Conservation (phyloP, 2,113 vertebrate species). For the Anhinga rufa region DNA sequence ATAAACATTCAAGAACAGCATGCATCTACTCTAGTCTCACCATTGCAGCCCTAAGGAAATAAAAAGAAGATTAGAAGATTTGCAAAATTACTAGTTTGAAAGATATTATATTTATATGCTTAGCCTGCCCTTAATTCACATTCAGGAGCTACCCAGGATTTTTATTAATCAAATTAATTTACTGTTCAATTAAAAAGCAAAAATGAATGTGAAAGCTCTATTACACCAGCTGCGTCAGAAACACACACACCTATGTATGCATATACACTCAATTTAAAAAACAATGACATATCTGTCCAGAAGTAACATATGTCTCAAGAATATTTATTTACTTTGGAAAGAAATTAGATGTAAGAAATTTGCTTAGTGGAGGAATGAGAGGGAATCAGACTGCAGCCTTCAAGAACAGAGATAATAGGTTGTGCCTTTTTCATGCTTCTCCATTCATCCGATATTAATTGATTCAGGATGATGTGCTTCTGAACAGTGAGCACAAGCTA, state of each 20-base stretch:
- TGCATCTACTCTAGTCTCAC: neutral
- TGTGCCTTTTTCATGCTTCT: neutral
- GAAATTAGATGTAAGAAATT: neutral
- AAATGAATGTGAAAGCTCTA: conserved; percentile 23
- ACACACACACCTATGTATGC: neutral
- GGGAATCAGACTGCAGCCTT: neutral
- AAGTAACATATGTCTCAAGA: neutral
- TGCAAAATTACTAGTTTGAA: neutral
- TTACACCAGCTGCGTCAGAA: neutral
- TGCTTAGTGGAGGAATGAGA: neutral
- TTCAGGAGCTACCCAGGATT: neutral
- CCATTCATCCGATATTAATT: neutral
- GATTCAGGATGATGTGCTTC: neutral
- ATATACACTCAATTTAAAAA: neutral
- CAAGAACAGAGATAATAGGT: neutral
- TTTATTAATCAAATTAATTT: conserved; percentile 58
- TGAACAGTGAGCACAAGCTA: neutral
- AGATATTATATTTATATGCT: neutral
- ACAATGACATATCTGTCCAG: neutral
- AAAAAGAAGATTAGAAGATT: neutral
- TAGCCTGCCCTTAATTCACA: neutral
- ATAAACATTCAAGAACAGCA: neutral
- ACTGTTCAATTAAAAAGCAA: conserved; percentile 53
- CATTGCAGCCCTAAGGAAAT: neutral
- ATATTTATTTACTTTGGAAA: neutral